These are phyloP conservation scores for Ephialtes manifestator DNA, from an alignment of 2,888 invertebrate genomes.

Conservation along the genomic window DNA sequence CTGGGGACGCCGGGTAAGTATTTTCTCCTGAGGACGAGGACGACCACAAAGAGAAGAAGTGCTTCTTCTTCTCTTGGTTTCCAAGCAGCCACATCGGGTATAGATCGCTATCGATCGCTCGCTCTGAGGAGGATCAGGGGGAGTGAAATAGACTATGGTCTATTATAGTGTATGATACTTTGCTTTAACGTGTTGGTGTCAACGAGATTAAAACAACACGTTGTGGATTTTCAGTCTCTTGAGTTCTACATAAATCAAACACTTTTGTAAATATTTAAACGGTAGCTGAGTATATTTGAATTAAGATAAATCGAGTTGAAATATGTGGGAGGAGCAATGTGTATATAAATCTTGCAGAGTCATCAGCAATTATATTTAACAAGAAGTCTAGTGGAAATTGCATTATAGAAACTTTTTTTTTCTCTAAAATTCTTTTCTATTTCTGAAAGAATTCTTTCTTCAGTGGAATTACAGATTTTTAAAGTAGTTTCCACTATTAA, in stretches of 20 bases:
- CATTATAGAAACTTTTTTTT: not conserved
- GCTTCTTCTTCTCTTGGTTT: not conserved
- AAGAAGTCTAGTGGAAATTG: not conserved
- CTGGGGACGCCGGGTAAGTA: conserved; percentile 14
- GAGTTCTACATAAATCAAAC: not conserved
- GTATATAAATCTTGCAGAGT: not conserved
- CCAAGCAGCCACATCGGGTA: not conserved
- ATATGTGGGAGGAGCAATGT: not conserved
- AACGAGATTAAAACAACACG: conserved; percentile 9
- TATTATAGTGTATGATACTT: conserved; percentile 22
- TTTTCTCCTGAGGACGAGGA: conserved; percentile 14
- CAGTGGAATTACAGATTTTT: too few species aligned
- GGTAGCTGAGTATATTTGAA: not conserved
- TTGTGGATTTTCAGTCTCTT: not conserved
- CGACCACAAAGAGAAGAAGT: not conserved
- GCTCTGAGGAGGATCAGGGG: conserved; percentile 3
- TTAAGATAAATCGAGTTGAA: not conserved
- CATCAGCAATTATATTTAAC: not conserved
- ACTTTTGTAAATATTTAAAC: not conserved
- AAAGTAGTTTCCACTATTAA: too few species aligned
- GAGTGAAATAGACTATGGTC: not conserved
- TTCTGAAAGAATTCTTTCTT: too few species aligned
- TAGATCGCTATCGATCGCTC: conserved; percentile 37
- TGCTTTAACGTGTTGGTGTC: not conserved
- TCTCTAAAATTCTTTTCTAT: too few species aligned